Evolutionary conservation across 2,113 vertebrate genomes (phyloP).

Genomic region (Xiphophorus couchianus): DNA sequence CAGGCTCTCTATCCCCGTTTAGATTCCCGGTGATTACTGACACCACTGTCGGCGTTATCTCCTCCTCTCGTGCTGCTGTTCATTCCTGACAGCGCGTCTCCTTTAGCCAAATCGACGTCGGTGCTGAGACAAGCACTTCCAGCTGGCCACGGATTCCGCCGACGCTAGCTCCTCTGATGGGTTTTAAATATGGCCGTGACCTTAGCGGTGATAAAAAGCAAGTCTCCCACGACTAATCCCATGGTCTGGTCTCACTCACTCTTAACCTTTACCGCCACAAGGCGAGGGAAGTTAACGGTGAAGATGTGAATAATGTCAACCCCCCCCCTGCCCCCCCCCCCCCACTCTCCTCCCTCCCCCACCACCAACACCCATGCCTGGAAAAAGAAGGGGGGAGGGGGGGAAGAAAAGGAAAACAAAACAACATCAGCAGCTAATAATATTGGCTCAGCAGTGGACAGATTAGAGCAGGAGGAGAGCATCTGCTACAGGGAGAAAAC

Average conservation of each 20-base stretch:
- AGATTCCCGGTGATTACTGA: constrained; percentile 55
- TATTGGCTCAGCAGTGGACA: constrained; percentile 70
- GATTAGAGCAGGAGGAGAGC: constrained; percentile 67
- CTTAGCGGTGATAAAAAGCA: constrained; percentile 77
- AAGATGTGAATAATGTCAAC: constrained; percentile 50
- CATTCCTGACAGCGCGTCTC: constrained; percentile 38
- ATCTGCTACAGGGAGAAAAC: constrained; percentile 72
- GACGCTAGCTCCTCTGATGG: constrained; percentile 49
- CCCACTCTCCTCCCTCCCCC: no score
- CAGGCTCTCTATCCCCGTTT: constrained; percentile 53
- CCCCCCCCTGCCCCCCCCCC: background rate
- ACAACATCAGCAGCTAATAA: constrained; percentile 55
- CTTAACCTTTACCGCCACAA: constrained; percentile 69
- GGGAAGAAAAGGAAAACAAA: constrained; percentile 8
- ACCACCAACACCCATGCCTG: background rate
- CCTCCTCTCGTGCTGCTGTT: constrained; percentile 33
- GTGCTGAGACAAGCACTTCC: constrained; percentile 45
- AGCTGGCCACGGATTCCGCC: constrained; percentile 49
- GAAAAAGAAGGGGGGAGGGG: constrained; percentile 12
- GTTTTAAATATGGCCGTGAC: constrained; percentile 76
- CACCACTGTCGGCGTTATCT: constrained; percentile 51
- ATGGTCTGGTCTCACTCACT: constrained; percentile 62
- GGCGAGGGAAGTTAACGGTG: constrained; percentile 58
- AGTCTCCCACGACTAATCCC: constrained; percentile 73
- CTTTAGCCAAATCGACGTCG: constrained; percentile 67